Evolutionary conservation across 2,797 vertebrate genomes (phyloP), one percentile per base, ranked within the genome.

Genomic region (Bovichtus variegatus): DNA sequence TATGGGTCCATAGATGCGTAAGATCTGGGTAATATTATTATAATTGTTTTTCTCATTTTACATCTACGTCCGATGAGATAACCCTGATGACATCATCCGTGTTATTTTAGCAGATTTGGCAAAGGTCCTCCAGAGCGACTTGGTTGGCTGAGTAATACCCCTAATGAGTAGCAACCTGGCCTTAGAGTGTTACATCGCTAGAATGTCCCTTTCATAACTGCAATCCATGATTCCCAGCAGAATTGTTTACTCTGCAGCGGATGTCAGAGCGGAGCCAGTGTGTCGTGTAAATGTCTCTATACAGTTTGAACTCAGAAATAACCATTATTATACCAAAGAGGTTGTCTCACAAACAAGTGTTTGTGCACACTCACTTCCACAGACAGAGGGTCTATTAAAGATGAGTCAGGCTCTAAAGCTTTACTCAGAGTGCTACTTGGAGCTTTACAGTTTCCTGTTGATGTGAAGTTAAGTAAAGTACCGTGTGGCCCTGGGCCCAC

Each of bases 381-480:
- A 60, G 25, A 62, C 34, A 40, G 29, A 80, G 43, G 44, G 60
- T 81, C 69, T 77, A 86, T 85, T 86, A 87, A 86, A 84, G 63
- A 78, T 85, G 80, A 89, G 78, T 86, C 75, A 83, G 43, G 3
- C 54, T 61, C 40, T 50, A 44, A 76, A 80, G 76, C 31, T 29
- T n/a, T 40, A 38, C 58, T 71, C 53, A 75, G 46, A 81, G 68
- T 76, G 67, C 49, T 71, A 60, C 71, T 82, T 80, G 53, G 73
- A 64, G 74, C 58, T 78, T 85, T 86, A 81, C 54, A 50, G 82
- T 76, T 87, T 88, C 86, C 88, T 87, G 80, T 85, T 85, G 78
- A 81, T 74, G 71, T 68, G 49, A 59, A 74, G 60, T 64, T 64
- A 75, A 74, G 74, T 61, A 73, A 72, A 75, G 71, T 57, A 73